Evolutionary conservation across 1,140 invertebrate genomes (phyloP).

Genomic region (Euwallacea similis): DNA sequence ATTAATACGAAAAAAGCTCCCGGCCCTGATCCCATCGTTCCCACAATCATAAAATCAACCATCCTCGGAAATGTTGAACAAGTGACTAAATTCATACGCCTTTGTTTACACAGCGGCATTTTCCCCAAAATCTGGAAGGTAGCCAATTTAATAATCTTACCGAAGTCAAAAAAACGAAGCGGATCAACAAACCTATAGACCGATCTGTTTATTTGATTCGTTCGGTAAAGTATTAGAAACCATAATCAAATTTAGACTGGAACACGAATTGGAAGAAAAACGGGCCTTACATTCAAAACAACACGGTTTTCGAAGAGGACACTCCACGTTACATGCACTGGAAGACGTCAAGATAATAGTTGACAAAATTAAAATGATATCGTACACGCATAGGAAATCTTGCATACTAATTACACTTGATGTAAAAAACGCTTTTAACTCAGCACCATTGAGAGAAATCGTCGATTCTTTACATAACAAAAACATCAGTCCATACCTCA

Average conservation of each 20-base stretch:
- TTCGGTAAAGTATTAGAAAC: not conserved
- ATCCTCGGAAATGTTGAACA: not conserved
- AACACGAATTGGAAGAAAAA: not conserved
- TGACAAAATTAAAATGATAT: not conserved
- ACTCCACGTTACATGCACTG: not conserved
- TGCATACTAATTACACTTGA: not conserved
- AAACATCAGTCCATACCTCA: not conserved
- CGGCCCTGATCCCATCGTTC: not conserved
- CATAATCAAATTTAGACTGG: not conserved
- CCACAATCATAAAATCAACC: not conserved
- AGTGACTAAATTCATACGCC: not conserved
- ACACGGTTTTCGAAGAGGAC: not conserved
- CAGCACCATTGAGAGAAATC: not conserved
- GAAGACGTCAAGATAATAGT: not conserved
- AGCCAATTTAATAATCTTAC: not conserved
- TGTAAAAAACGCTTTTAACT: not conserved
- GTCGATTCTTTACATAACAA: not conserved
- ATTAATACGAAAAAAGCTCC: not conserved
- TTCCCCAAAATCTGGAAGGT: not conserved
- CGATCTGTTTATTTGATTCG: not conserved
- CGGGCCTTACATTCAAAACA: not conserved
- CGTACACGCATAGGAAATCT: not conserved
- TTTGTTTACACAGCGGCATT: not conserved
- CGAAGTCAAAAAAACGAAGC: not conserved
- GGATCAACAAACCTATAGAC: not conserved